Percentiles rank a stretch among this genome's conserved stretches.
Evolutionary conservation across 2,797 vertebrate genomes (phyloP).

Genomic region (Hyperoplus immaculatus): DNA sequence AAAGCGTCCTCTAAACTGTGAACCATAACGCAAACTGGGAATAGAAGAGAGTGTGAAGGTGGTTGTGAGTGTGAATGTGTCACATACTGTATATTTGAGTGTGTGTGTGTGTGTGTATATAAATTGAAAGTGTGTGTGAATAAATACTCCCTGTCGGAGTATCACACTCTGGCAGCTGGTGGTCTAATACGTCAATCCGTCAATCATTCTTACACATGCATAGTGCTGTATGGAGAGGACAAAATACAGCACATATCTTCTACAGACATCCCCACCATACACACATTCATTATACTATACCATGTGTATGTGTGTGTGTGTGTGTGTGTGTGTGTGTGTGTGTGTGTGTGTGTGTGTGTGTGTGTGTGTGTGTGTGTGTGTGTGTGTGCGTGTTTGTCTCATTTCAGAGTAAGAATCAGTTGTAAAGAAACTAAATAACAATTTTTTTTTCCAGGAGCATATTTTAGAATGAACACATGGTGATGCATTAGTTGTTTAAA

Average conservation of each 20-base stretch:
- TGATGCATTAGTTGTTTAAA: constrained; percentile 10
- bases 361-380: not conserved
- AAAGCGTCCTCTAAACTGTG: not conserved
- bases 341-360: constrained; percentile 12
- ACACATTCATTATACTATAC: constrained; percentile 3
- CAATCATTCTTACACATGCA: constrained; percentile 76
- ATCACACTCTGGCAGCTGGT: constrained; percentile 63
- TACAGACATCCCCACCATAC: constrained; percentile 21
- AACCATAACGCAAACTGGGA: constrained; percentile 23
- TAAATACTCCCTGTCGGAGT: constrained; percentile 51
- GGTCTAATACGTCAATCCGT: constrained; percentile 62
- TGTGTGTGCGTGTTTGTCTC: constrained; percentile 6
- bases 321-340: too few relatives aligned
- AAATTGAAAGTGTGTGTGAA: constrained; percentile 19
- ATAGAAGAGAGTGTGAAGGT: constrained; percentile 17
- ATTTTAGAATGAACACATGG: constrained; percentile 3
- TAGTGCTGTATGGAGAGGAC: constrained; percentile 62
- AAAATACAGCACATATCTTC: constrained; percentile 37
- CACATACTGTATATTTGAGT: not conserved
- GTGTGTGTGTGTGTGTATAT: constrained; percentile 18
- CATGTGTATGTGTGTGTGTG: too few relatives aligned
- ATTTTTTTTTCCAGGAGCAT: not conserved
- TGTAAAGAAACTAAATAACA: constrained; percentile 11
- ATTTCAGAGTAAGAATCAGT: constrained; percentile 3
- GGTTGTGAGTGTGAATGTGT: constrained; percentile 8